Evolutionary conservation across 2,888 invertebrate species (phyloP).

Genomic region (Galeruca laticollis): DNA sequence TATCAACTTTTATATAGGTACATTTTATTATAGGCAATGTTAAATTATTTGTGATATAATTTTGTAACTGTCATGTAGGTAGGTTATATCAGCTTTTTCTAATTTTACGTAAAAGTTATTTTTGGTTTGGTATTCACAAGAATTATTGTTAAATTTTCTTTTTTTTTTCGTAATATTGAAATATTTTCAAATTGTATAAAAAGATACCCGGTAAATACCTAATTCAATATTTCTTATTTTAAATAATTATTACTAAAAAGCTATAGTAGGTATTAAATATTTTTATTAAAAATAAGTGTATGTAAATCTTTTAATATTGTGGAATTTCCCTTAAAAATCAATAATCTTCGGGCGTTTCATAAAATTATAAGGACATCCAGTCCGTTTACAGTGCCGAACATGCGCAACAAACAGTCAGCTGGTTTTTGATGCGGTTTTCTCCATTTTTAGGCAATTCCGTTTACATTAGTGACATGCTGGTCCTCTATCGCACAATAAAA

Average conservation of each 20-base stretch:
- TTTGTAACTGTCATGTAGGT: slow-evolving; percentile 45
- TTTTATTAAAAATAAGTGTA: slow-evolving; percentile 27
- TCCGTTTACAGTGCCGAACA: slow-evolving; percentile 53
- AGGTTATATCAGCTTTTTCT: slow-evolving; percentile 38
- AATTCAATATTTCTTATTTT: background rate
- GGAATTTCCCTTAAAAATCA: slow-evolving; percentile 58
- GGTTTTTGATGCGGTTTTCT: slow-evolving; percentile 49
- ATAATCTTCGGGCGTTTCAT: slow-evolving; percentile 63
- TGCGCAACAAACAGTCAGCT: slow-evolving; percentile 58
- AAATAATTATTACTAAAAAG: slow-evolving; percentile 3
- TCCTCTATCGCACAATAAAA: slow-evolving; percentile 42
- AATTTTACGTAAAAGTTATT: slow-evolving; percentile 29
- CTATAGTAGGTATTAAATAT: slow-evolving; percentile 19
- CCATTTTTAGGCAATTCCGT: slow-evolving; percentile 55
- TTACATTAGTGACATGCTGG: slow-evolving; percentile 51
- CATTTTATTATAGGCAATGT: background rate
- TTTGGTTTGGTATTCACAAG: slow-evolving; percentile 24
- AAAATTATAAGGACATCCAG: slow-evolving; percentile 53
- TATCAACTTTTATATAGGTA: slow-evolving; percentile 7
- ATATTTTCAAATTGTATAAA: background rate
- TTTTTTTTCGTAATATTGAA: background rate
- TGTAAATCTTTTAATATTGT: slow-evolving; percentile 35
- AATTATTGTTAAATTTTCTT: background rate
- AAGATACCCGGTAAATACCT: background rate
- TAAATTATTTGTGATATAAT: slow-evolving; percentile 14